These are phyloP conservation scores for Anoplopoma fimbria DNA, from an alignment of 2,113 vertebrate genomes.

Conservation along the genomic window DNA sequence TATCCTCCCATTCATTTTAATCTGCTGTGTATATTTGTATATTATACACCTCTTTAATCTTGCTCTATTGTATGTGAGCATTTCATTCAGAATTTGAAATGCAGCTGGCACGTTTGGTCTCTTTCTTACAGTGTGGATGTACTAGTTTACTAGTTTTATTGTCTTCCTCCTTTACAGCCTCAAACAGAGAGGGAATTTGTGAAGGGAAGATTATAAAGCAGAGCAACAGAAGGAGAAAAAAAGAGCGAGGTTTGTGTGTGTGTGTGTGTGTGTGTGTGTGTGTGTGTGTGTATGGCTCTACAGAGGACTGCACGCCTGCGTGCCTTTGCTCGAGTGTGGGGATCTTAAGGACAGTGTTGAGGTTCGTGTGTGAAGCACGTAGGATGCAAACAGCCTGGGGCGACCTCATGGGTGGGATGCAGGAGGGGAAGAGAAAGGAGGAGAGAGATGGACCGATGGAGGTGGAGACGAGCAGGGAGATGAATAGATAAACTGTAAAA, in stretches of 20 bases:
- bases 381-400: conserved; percentile 45
- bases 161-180: conserved; percentile 6
- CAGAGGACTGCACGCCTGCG: not conserved
- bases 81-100: conserved; percentile 8
- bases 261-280: not conserved
- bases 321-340: conserved; percentile 3
- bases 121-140: conserved; percentile 21
- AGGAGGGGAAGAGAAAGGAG: conserved; percentile 3
- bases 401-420: conserved; percentile 31
- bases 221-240: conserved; percentile 18
- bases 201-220: conserved; percentile 11
- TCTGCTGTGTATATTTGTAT: not conserved
- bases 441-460: not conserved
- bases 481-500: not conserved
- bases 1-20: not conserved
- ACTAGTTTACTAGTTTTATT: conserved; percentile 27
- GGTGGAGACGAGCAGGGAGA: not conserved
- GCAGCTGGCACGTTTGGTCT: not conserved
- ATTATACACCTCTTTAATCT: not conserved
- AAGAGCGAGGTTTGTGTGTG: conserved; percentile 14
- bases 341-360: conserved; percentile 44
- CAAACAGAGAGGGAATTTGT: conserved; percentile 2
- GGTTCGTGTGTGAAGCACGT: conserved; percentile 36
- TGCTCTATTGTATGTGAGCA: not conserved
- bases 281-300: not conserved